Evolutionary conservation across 2,888 invertebrate species (phyloP).

Genomic region (Minunthozetes semirufus): DNA sequence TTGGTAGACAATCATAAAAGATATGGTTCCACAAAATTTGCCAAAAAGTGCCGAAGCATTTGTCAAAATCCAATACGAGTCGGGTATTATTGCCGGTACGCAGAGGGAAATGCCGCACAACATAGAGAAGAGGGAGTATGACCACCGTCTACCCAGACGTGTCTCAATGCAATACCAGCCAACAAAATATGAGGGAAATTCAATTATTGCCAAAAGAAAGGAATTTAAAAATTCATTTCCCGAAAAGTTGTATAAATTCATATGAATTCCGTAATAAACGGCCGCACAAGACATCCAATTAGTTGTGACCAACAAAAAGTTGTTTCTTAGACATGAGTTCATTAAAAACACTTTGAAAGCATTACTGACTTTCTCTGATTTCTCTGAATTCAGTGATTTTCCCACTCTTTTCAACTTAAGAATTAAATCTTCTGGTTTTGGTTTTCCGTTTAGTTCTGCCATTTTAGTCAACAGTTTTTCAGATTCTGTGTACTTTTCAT

Average conservation of each 20-base stretch:
- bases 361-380: slow-evolving; percentile 15
- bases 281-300: slow-evolving; percentile 43
- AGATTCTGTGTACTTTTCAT: slow-evolving; percentile 41
- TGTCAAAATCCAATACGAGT: background rate
- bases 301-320: slow-evolving; percentile 39
- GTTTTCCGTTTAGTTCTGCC: slow-evolving; percentile 38
- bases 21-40: slow-evolving; percentile 50
- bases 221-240: slow-evolving; percentile 63
- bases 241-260: slow-evolving; percentile 49
- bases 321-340: slow-evolving; percentile 41
- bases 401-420: slow-evolving; percentile 27
- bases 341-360: slow-evolving; percentile 36
- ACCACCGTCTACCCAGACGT: slow-evolving; percentile 53
- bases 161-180: slow-evolving; percentile 54
- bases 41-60: slow-evolving; percentile 40
- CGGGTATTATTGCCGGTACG: slow-evolving; percentile 44
- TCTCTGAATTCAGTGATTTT: slow-evolving; percentile 27
- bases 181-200: slow-evolving; percentile 58
- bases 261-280: slow-evolving; percentile 46
- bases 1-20: slow-evolving; percentile 57
- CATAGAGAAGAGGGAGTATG: slow-evolving; percentile 52
- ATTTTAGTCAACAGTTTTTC: slow-evolving; percentile 38
- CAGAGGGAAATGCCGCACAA: slow-evolving; percentile 50
- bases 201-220: slow-evolving; percentile 58
- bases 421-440: slow-evolving; percentile 29